Conservation (phyloP, 1,140 invertebrate species). For the Platorchestia sp. region DNA sequence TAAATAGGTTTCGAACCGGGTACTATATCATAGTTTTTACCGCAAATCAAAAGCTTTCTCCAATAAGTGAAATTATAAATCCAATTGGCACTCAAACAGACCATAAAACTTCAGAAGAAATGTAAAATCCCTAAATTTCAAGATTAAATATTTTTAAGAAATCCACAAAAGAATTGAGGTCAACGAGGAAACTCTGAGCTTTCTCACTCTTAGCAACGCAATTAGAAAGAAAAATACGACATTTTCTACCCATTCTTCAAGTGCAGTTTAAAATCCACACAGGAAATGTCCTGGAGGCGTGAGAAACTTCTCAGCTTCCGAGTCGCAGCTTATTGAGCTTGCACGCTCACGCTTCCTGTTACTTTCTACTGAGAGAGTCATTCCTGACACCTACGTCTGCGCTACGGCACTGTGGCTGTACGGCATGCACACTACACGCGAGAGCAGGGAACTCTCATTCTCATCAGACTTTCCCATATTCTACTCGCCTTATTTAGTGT, state of each 20-base stretch:
- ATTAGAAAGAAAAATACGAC: background rate
- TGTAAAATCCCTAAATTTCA: background rate
- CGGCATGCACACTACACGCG: background rate
- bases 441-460: background rate
- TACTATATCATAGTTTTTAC: too few species aligned
- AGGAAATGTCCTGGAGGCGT: background rate
- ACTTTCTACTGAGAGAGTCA: slow-evolving; percentile 4
- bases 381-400: background rate
- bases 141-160: background rate
- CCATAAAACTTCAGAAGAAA: background rate
- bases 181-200: too few species aligned
- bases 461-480: background rate
- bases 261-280: background rate
- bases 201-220: background rate
- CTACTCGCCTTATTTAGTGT: background rate
- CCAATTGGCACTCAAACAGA: too few species aligned
- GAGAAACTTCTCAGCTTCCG: slow-evolving; percentile 7
- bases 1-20: too few species aligned
- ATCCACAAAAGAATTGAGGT: background rate
- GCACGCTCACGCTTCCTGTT: background rate
- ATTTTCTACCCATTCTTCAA: background rate
- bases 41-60: too few species aligned
- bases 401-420: background rate
- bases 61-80: too few species aligned
- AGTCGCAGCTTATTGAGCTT: background rate